These are phyloP conservation scores for Lateolabrax maculatus DNA, from an alignment of 2,797 vertebrate genomes.

Conservation along the genomic window DNA sequence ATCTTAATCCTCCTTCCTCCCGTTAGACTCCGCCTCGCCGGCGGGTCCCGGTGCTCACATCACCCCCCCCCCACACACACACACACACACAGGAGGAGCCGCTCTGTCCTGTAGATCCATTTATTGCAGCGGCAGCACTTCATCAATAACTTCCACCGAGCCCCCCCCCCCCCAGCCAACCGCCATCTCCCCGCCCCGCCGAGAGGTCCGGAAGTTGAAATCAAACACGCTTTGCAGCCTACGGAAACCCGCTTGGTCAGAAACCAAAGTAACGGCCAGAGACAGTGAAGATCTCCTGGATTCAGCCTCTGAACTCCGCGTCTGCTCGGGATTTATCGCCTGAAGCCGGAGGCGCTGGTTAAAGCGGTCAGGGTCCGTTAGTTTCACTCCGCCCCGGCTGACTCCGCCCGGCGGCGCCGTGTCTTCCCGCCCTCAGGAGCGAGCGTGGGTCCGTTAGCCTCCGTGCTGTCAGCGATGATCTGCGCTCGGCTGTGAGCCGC, in stretches of 20 bases:
- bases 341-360: neutral
- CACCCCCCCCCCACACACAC: no score
- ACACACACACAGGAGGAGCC: no score
- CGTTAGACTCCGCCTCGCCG: neutral
- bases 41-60: neutral
- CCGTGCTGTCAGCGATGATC: neutral
- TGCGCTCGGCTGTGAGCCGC: no score
- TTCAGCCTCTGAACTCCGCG: no score
- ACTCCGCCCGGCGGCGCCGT: neutral
- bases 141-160: neutral
- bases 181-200: neutral
- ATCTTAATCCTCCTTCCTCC: no score
- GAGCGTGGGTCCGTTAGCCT: no score
- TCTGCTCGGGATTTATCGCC: no score
- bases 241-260: conserved; percentile 44
- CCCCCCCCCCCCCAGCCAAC: no score
- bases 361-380: neutral
- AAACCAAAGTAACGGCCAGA: accelerated
- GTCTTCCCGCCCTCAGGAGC: no score
- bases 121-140: neutral
- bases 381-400: neutral
- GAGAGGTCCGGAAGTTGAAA: accelerated
- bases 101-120: neutral
- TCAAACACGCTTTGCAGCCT: neutral
- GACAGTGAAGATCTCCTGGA: accelerated